Base-by-base conservation (phyloP, 2,113 vertebrate genomes). In the Callaeas wilsoni region DNA sequence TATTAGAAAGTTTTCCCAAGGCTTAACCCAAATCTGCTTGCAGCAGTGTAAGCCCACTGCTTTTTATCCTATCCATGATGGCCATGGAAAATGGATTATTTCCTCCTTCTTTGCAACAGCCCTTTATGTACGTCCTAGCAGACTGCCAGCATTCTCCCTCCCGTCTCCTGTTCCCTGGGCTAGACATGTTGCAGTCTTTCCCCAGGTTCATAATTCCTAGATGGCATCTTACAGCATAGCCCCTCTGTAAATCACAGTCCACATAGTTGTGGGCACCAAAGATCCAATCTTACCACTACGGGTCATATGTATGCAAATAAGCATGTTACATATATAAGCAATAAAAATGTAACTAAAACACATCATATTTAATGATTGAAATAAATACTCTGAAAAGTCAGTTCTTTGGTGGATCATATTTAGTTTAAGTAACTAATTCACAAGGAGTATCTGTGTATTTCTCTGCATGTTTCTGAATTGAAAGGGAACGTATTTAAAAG, bases 71-170 rank as follows among this genome's bases (percentile, higher is more conserved):
- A 35, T 23, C 39, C 64, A 63, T 0, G 11, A 59, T n/a, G 60
- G 64, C 35, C 56, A 78, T 89, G 64, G 55, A 87, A 93, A 96
- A 93, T 50, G 16, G 73, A 87, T 87, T 95, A 91, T 87, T 77
- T 62, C 19, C 35, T 84, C 59, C 35, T 83, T 7, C 52, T 91
- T 68, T 78, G 55, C 84, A 82, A 32, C 16, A 73, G 46, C 13
- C 18, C 63, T 68, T 93, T 67, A 42, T 7, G 46, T 47, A 37
- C 3, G 4, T 16, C 4, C 22, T 44, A 86, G 47, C 68, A 78
- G 46, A 41, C 46, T 87, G 64, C 6, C 86, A 85, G 32, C 49
- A 76, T 27, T 15, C n/a, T 56, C 41, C 15, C 32, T 74, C 35
- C 8, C 39, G 33, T 29, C 55, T 76, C 33, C 55, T 5, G 1